Evolutionary conservation across 2,113 vertebrate species (phyloP).

Genomic region (Eupsittula cactorum): DNA sequence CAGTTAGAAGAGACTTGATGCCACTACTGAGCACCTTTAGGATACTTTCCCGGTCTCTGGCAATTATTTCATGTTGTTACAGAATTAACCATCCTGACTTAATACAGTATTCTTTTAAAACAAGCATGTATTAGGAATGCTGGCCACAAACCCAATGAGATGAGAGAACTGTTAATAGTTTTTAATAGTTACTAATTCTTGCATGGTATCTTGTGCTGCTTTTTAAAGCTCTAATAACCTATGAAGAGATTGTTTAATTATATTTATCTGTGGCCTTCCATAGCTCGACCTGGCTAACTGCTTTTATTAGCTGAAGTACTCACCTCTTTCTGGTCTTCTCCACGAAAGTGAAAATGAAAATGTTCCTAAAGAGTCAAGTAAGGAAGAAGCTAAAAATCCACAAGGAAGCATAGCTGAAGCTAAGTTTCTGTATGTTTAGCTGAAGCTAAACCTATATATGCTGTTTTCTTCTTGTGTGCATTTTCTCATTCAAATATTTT

Average conservation of each 20-base stretch:
- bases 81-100: not conserved
- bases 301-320: not conserved
- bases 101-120: not conserved
- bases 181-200: not conserved
- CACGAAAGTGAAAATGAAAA: not conserved
- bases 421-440: not conserved
- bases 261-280: conserved; percentile 4
- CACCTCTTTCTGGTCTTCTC: not conserved
- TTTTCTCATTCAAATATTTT: not conserved
- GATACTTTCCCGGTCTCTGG: not conserved
- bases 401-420: not conserved
- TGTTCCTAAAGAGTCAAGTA: not conserved
- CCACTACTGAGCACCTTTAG: not conserved
- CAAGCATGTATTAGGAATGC: not conserved
- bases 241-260: not conserved
- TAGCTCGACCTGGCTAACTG: not conserved
- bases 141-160: not conserved
- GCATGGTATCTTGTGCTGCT: not conserved
- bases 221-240: conserved; percentile 6
- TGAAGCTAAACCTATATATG: not conserved
- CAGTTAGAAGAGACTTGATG: not conserved
- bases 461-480: not conserved
- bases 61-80: not conserved
- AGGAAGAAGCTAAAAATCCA: not conserved
- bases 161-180: not conserved